phyloP scores from a whole-genome alignment of 2,888 invertebrate genomes.

The Leptopilina syphax region DNA sequence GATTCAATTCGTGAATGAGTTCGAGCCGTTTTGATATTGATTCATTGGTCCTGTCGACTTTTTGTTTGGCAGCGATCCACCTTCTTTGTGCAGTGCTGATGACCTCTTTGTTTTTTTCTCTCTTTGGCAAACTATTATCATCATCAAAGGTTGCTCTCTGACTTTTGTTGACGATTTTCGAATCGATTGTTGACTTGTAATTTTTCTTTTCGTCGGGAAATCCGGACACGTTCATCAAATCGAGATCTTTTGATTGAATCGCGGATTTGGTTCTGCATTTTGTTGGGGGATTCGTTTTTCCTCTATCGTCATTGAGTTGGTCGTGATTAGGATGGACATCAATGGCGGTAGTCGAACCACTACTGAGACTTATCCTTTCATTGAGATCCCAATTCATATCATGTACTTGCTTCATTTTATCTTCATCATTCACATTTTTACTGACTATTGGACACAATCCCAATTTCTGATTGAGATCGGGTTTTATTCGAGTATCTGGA shows the following conservation, averaged over 20 bases:
- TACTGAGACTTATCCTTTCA: slow-evolving; percentile 73
- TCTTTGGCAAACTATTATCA: neutral
- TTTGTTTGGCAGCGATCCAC: slow-evolving; percentile 65
- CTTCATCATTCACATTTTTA: slow-evolving; percentile 50
- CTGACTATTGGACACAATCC: slow-evolving; percentile 48
- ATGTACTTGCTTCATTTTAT: slow-evolving; percentile 46
- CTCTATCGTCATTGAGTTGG: slow-evolving; percentile 45
- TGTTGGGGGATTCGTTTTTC: neutral
- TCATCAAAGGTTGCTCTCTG: neutral
- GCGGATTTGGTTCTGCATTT: neutral
- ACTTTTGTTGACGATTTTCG: neutral
- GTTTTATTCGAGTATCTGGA: slow-evolving; percentile 42
- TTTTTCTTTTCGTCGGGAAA: slow-evolving; percentile 60
- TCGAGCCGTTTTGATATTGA: slow-evolving; percentile 71
- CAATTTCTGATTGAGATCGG: slow-evolving; percentile 54
- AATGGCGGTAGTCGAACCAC: slow-evolving; percentile 70
- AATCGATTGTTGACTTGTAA: slow-evolving; percentile 53
- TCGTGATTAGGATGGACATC: slow-evolving; percentile 64
- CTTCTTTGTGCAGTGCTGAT: slow-evolving; percentile 58
- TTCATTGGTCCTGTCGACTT: slow-evolving; percentile 68
- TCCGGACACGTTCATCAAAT: slow-evolving; percentile 68
- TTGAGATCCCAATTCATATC: slow-evolving; percentile 74
- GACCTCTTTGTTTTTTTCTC: neutral
- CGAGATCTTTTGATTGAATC: slow-evolving; percentile 50
- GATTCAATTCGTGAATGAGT: slow-evolving; percentile 72